These are phyloP conservation scores for Pachymerium ferrugineum DNA, from an alignment of 2,888 invertebrate genomes.

Conservation along the genomic window DNA sequence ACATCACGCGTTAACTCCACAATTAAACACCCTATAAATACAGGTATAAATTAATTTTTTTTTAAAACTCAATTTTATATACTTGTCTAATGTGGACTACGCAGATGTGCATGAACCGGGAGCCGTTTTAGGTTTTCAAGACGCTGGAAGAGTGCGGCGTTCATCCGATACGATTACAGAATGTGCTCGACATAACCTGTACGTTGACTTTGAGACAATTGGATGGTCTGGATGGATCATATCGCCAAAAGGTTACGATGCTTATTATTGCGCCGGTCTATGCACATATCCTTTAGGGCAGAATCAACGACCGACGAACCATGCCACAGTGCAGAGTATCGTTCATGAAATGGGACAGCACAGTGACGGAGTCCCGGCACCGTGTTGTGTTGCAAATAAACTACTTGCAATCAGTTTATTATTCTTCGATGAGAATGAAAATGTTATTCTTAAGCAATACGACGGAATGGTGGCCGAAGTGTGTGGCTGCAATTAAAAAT, in stretches of 20 bases:
- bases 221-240: conserved; percentile 61
- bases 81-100: too few species aligned
- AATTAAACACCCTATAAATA: too few species aligned
- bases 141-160: not conserved
- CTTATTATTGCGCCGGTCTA: conserved; percentile 57
- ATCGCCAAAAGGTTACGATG: conserved; percentile 56
- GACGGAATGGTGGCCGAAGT: conserved; percentile 49
- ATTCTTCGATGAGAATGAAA: conserved; percentile 46
- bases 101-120: too few species aligned
- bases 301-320: conserved; percentile 48
- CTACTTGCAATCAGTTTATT: conserved; percentile 48
- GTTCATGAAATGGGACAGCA: conserved; percentile 46
- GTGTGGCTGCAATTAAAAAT: conserved; percentile 49
- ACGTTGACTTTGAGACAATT: conserved; percentile 58
- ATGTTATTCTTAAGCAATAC: conserved; percentile 49
- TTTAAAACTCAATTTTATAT: not conserved
- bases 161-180: conserved; percentile 28
- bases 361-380: conserved; percentile 45
- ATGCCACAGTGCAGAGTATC: conserved; percentile 49
- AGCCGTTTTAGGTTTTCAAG: too few species aligned
- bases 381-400: conserved; percentile 49
- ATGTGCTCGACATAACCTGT: conserved; percentile 46
- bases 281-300: conserved; percentile 53
- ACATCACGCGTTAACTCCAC: conserved; percentile 45
- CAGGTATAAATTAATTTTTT: not conserved